Evolutionary conservation across 2,888 invertebrate genomes (phyloP), one percentile per base, ranked within the genome.

Genomic region (Corbicula japonica): DNA sequence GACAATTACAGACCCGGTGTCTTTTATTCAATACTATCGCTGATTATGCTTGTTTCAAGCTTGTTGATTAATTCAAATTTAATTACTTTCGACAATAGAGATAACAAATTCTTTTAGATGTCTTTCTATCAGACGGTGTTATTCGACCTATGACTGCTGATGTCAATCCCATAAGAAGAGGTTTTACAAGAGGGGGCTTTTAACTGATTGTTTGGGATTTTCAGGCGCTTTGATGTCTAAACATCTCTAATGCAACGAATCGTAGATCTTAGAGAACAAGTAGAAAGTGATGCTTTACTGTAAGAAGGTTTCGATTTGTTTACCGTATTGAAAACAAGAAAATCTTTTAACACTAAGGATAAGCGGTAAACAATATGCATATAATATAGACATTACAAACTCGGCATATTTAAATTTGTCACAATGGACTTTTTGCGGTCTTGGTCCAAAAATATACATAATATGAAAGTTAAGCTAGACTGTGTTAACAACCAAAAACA

Each of bases 61-160:
- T 83, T 86, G 87, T 87, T 88, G 88, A 88, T 88, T 87, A 88
- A 88, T 88, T 88, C 88, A 87, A 86, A 88, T 87, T 87, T 87
- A 87, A 88, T 88, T 88, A 87, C 86, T 80, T 83, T 78, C 60
- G 83, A 80, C 80, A 80, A 77, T 78, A 77, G 74, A 80, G 79
- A 83, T 83, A 79, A 62, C 61, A 68, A 69, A 50, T 69, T 23
- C 54, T 66, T 54, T 54, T 41, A 41, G 28, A 38, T 54, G 66
- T 54, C 41, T 26, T 66, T 52, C 54, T 54, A 50, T 66, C 66
- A 54, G 66, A 35, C 66, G 23, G 52, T 41, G 66, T 54, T 35
- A 52, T 66, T 38, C 66, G 66, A 52, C 52, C 66, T 54, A 38
- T 54, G 66, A 54, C 66, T 54, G 66, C 54, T 12, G n/a, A 66